Evolutionary conservation across 2,888 invertebrate species (phyloP), one percentile per base, ranked within the genome.

Genomic region (Stomorhina lunata): DNA sequence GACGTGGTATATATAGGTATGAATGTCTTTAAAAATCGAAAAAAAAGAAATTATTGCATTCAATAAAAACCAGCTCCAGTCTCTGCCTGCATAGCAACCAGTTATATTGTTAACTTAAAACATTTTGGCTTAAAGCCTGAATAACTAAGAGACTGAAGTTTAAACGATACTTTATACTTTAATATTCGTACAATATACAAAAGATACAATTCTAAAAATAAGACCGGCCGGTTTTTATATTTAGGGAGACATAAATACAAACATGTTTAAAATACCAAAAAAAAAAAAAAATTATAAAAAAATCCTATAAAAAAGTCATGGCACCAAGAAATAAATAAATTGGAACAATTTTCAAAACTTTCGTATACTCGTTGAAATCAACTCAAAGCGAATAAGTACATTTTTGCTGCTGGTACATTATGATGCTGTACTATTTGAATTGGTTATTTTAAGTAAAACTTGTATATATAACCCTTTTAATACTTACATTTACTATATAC

Each of bases 51-150:
- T 82, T 79, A 82, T 76, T 82, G 82, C 82, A 82, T 79, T 82
- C 79, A 75, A 82, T 75, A 77, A 68, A 81, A 73, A 59, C 32
- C 76, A 87, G 86, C n/a, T n/a, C 87, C 87, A 86, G 88, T 87
- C 86, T 87, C 69, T 85, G 84, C 86, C 87, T 87, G 88, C 88
- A 86, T 89, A 88, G 89, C 88, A 90, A 90, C 90, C 86, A 88
- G 89, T 89, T 90, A 88, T 68, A 77, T 34, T 55, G 9, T 66
- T 25, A 34, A 25, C 40, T 53, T 15, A 15, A 22, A 61, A 50
- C 48, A 72, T 68, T 73, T 61, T 12, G n/a, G 27, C 12, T 43
- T 45, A 40, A 68, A 69, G 59, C 61, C 34, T 1, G 5, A n/a
- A n/a, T n/a, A n/a, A n/a, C n/a, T n/a, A n/a, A n/a, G n/a, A n/a